Evolutionary conservation across 2,797 vertebrate species (phyloP).

Genomic region (Anguilla megastoma): DNA sequence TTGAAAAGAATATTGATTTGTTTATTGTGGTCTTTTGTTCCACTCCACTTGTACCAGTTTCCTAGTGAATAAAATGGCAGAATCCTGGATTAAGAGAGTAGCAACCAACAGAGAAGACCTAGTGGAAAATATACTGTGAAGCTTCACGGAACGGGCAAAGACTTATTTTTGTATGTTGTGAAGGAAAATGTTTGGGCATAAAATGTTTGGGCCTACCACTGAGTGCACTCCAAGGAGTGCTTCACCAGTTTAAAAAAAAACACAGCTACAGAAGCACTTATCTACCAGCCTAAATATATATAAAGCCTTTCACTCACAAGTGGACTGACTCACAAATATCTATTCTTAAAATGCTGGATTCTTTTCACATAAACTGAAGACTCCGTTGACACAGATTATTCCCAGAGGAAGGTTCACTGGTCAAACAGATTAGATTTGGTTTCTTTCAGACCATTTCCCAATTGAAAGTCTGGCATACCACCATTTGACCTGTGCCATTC

Average conservation of each 20-base stretch:
- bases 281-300: neutral
- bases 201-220: neutral
- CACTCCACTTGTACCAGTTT: neutral
- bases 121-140: neutral
- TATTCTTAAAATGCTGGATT: neutral
- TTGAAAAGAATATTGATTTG: constrained; percentile 5
- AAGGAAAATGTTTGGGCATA: neutral
- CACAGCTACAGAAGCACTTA: neutral
- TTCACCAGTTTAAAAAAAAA: neutral
- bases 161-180: neutral
- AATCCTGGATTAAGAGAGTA: neutral
- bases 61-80: neutral
- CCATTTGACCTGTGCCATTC: neutral
- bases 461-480: neutral
- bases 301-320: neutral
- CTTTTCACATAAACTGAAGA: neutral
- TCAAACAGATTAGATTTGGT: neutral
- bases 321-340: neutral
- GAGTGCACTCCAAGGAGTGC: neutral
- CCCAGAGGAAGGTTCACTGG: neutral
- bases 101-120: neutral
- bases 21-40: neutral
- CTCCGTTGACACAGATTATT: neutral
- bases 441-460: neutral
- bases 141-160: neutral